These are phyloP conservation scores for Labrus mixtus DNA, from an alignment of 2,113 vertebrate species.

Conservation along the genomic window DNA sequence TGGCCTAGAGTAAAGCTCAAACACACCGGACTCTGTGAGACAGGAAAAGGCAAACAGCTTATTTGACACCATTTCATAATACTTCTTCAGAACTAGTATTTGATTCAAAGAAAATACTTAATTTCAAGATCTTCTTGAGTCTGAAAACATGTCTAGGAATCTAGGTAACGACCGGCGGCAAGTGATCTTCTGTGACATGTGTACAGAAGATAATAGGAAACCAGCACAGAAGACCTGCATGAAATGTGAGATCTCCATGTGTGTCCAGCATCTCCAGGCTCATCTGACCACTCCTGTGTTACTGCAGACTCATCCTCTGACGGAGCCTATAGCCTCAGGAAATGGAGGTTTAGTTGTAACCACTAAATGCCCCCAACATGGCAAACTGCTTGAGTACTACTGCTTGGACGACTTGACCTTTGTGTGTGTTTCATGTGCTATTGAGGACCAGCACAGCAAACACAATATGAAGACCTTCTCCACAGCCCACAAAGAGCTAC, in stretches of 20 bases:
- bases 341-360: constrained; percentile 1
- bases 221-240: constrained; percentile 81
- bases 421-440: constrained; percentile 73
- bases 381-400: constrained; percentile 80
- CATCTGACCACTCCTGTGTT: constrained; percentile 76
- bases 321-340: constrained; percentile 55
- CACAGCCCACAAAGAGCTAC: constrained; percentile 70
- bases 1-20: no score
- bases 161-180: not conserved
- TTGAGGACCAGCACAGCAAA: constrained; percentile 65
- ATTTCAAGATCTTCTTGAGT: no score
- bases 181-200: constrained; percentile 76
- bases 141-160: constrained; percentile 52
- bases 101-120: no score
- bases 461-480: constrained; percentile 78
- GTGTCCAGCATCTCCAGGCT: constrained; percentile 77
- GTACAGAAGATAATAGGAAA: constrained; percentile 44
- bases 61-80: no score
- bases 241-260: constrained; percentile 81
- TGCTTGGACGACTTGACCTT: constrained; percentile 67
- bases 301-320: constrained; percentile 75
- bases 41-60: no score
- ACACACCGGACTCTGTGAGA: no score
- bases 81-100: no score
- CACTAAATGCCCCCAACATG: constrained; percentile 74